Evolutionary conservation across 2,888 invertebrate genomes (phyloP).

Genomic region (Leptinotarsa haldemani): DNA sequence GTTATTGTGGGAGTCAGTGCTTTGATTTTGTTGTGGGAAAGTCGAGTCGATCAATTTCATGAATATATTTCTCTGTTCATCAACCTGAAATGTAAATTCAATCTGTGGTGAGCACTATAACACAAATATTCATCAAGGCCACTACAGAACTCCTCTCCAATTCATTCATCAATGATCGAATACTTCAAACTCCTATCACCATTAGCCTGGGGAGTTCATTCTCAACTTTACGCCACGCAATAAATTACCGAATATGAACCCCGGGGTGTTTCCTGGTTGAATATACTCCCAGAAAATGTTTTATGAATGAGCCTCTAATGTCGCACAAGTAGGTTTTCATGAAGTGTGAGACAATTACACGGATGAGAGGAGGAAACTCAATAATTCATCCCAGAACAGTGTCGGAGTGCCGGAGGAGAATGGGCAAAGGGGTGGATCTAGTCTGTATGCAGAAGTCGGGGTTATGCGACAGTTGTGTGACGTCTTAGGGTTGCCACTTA

Average conservation of each 20-base stretch:
- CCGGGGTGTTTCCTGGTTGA: conserved; percentile 25
- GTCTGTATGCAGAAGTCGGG: no score
- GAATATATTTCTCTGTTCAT: no score
- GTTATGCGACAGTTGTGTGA: no score
- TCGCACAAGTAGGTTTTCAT: conserved; percentile 31
- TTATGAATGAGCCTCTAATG: conserved; percentile 29
- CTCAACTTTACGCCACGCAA: not conserved
- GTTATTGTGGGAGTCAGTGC: no score
- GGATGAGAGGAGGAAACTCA: conserved; percentile 28
- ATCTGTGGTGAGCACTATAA: no score
- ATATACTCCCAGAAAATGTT: conserved; percentile 21
- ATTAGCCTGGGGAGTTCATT: not conserved
- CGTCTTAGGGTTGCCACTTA: no score
- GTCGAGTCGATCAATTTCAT: no score
- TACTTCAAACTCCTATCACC: not conserved
- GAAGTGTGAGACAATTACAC: conserved; percentile 30
- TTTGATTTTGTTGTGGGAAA: no score
- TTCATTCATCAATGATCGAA: not conserved
- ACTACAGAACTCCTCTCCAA: no score
- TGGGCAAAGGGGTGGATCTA: no score
- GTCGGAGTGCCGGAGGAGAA: not conserved
- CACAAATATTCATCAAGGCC: no score
- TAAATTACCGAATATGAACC: conserved; percentile 26
- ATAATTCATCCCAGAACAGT: conserved; percentile 19
- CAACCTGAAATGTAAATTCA: no score